phyloP scores from a whole-genome alignment of 2,113 vertebrate genomes.

The Nesospiza acunhae region DNA sequence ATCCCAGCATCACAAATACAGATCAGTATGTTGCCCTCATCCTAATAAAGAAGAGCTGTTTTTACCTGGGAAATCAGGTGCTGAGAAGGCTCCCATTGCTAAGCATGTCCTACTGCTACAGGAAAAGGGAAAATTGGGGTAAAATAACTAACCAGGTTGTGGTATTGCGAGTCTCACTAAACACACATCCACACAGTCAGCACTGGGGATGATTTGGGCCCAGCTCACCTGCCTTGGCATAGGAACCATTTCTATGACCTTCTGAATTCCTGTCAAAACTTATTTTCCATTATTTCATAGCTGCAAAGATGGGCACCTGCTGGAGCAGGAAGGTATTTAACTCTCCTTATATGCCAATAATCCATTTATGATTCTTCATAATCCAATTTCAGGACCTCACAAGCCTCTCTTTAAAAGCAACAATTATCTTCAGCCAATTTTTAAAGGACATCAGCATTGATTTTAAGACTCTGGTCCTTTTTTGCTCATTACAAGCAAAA shows the following conservation, averaged over 20 bases:
- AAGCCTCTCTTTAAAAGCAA: neutral
- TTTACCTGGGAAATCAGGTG: neutral
- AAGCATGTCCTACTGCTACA: neutral
- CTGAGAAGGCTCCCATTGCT: neutral
- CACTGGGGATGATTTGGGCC: neutral
- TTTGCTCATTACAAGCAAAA: neutral
- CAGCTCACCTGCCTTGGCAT: neutral
- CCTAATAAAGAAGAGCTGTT: neutral
- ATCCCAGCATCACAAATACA: neutral
- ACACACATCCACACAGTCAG: neutral
- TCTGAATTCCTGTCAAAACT: neutral
- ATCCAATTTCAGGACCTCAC: neutral
- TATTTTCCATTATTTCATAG: neutral
- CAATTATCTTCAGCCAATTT: neutral
- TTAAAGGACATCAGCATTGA: neutral
- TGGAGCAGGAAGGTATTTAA: neutral
- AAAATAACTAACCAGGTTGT: neutral
- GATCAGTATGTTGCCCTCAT: neutral
- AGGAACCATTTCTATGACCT: neutral
- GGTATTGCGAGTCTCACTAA: neutral
- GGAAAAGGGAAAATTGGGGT: neutral
- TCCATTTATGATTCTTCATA: neutral
- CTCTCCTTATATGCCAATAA: neutral
- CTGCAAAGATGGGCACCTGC: neutral
- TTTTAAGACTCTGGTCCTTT: neutral